phyloP scores from a whole-genome alignment of 2,888 invertebrate species.

The Syrista parreyssii region DNA sequence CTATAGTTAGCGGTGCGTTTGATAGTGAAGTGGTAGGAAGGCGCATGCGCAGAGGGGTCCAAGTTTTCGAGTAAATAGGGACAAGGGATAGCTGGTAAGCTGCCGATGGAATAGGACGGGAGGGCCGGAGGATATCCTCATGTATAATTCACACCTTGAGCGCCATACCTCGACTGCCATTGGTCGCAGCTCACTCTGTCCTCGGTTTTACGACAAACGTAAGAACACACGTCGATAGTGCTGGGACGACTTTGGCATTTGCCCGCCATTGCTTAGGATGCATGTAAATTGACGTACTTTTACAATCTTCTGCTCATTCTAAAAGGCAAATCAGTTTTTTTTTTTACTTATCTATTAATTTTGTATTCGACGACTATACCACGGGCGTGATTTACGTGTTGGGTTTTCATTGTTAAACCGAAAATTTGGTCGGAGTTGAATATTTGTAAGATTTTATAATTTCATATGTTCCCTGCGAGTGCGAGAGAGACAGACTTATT shows the following conservation, averaged over 20 bases:
- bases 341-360: neutral
- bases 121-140: conserved; percentile 52
- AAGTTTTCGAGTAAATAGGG: conserved; percentile 56
- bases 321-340: neutral
- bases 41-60: conserved; percentile 28
- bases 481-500: too few species aligned
- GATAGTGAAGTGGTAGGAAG: neutral
- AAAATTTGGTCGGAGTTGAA: neutral
- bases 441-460: neutral
- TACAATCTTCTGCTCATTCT: neutral
- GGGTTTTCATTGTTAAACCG: too few species aligned
- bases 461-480: too few species aligned
- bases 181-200: conserved; percentile 54
- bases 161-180: conserved; percentile 62
- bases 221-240: conserved; percentile 41
- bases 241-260: neutral
- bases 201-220: conserved; percentile 55
- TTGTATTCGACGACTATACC: neutral
- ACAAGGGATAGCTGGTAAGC: conserved; percentile 16
- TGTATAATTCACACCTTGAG: conserved; percentile 66
- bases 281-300: neutral
- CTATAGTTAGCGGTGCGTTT: neutral
- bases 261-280: neutral
- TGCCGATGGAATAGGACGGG: conserved; percentile 20
- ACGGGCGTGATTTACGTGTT: neutral